Percentiles rank a stretch among this genome's conserved stretches.
phyloP scores from a whole-genome alignment of 2,113 vertebrate genomes.

The Azemiops feae region DNA sequence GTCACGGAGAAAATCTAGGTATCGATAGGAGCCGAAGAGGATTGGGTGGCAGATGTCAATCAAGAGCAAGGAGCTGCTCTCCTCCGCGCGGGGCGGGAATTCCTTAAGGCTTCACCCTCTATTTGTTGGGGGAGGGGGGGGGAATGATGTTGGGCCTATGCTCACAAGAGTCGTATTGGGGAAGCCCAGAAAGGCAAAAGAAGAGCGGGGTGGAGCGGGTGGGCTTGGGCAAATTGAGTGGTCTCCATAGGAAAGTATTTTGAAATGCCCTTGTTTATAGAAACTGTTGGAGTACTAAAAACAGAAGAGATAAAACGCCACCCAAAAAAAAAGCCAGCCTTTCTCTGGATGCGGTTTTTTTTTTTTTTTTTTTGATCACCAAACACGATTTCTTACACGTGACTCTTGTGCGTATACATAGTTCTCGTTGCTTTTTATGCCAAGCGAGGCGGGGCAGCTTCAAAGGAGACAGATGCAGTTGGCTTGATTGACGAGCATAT shows the following conservation, averaged over 20 bases:
- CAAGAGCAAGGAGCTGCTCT: not conserved
- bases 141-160: not conserved
- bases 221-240: not conserved
- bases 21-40: not conserved
- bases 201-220: not conserved
- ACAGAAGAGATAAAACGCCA: not conserved
- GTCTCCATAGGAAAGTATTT: not conserved
- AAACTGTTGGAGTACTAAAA: not conserved
- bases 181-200: not conserved
- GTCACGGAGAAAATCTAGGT: not conserved
- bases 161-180: not conserved
- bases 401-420: not conserved
- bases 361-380: no score
- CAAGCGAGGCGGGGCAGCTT: not conserved
- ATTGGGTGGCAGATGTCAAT: not conserved
- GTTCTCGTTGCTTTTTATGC: not conserved
- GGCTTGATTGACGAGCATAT: not conserved
- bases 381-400: not conserved
- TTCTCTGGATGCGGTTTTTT: not conserved
- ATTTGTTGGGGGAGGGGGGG: not conserved
- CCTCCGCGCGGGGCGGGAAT: not conserved
- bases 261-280: not conserved
- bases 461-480: conserved; percentile 2
- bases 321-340: not conserved
- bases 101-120: not conserved